phyloP scores from a whole-genome alignment of 1,140 invertebrate genomes.

The Drosophila athabasca region DNA sequence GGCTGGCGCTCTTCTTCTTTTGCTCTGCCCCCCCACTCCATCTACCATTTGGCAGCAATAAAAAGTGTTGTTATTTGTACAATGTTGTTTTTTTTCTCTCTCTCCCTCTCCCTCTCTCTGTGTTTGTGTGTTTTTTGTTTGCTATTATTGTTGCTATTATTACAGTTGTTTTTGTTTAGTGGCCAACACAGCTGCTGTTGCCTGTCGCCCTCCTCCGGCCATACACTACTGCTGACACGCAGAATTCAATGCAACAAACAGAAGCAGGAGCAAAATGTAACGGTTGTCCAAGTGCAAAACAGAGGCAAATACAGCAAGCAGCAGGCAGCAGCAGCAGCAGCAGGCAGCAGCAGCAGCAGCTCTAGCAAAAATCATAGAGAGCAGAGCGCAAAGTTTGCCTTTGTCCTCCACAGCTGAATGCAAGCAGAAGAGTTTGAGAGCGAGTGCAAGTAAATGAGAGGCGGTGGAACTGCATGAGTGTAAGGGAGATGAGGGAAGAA shows the following conservation, averaged over 20 bases:
- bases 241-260: slow-evolving; percentile 69
- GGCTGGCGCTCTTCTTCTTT: slow-evolving; percentile 11
- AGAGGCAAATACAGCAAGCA: slow-evolving; percentile 34
- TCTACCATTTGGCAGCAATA: slow-evolving; percentile 63
- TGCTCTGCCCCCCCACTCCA: slow-evolving; percentile 12
- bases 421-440: neutral
- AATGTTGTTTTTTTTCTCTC: slow-evolving; percentile 67
- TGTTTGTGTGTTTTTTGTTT: slow-evolving; percentile 61
- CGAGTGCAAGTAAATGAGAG: no score
- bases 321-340: slow-evolving; percentile 11
- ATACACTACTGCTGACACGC: slow-evolving; percentile 61
- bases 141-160: slow-evolving; percentile 74
- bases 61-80: slow-evolving; percentile 72
- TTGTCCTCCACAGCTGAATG: slow-evolving; percentile 57
- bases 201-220: no score
- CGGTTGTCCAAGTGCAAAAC: slow-evolving; percentile 51
- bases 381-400: slow-evolving; percentile 47
- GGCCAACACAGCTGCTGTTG: slow-evolving; percentile 57
- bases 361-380: slow-evolving; percentile 42
- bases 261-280: slow-evolving; percentile 33
- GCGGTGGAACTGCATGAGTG: neutral
- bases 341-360: slow-evolving; percentile 3
- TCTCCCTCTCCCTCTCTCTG: slow-evolving; percentile 11
- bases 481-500: neutral
- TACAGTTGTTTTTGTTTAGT: slow-evolving; percentile 70